Evolutionary conservation across 2,888 invertebrate genomes (phyloP), one percentile per base, ranked within the genome.

Genomic region (Drosophila rellima): DNA sequence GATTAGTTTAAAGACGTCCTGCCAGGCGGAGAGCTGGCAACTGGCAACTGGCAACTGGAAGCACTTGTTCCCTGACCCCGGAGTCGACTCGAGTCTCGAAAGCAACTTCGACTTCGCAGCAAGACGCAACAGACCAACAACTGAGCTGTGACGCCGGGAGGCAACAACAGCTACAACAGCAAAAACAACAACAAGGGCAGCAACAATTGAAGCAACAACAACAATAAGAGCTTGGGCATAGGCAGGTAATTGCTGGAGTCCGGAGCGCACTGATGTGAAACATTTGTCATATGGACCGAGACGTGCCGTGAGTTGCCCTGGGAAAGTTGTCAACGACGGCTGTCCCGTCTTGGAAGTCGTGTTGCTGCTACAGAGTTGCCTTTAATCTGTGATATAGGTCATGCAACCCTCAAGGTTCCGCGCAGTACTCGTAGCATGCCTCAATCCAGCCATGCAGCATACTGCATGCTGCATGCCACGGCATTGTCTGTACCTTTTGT

Each of bases 221-320:
- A 66, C 45, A 40, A 57, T n/a, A 54, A 15, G 31, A 56, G 61
- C 26, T 47, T 26, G 48, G 62, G 67, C 70, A 69, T 66, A 66
- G 80, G 76, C 86, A 83, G 83, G 83, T 83, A 83, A 83, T 88
- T 85, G 83, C 86, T 40, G 78, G 70, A 79, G 88, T 84, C 86
- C 59, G 79, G 88, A 65, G 74, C 74, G 83, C 90, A 87, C 74
- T 84, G 90, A 90, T 83, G 90, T 83, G 82, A 86, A 90, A 90
- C 90, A 90, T 91, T 90, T 90, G 91, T 90, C 90, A 91, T 89
- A 88, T 82, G 80, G 80, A 82, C 76, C 70, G 80, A 75, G 77
- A 75, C 77, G 81, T 82, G 75, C 74, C 66, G 73, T 64, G 75
- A 70, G 78, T 56, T 82, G 85, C 80, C 87, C 77, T 89, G 88